These are phyloP conservation scores for Picathartes gymnocephalus DNA, from an alignment of 2,113 vertebrate genomes.

Conservation along the genomic window DNA sequence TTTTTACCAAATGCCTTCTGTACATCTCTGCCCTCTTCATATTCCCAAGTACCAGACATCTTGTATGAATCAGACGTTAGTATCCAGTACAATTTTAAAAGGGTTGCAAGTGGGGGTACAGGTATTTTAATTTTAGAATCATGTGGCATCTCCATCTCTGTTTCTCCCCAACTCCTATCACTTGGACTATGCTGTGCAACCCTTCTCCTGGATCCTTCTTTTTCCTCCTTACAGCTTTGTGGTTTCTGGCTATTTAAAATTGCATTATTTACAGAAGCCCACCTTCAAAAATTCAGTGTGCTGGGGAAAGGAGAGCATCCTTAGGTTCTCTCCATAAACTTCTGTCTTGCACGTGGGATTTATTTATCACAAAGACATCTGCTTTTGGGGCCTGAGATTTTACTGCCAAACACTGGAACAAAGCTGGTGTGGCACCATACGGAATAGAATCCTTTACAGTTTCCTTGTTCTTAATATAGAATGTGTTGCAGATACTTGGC, in stretches of 20 bases:
- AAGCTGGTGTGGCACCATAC: background rate
- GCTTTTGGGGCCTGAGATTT: background rate
- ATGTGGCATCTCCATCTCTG: background rate
- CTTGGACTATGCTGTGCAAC: background rate
- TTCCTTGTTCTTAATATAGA: background rate
- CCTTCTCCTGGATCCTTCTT: background rate
- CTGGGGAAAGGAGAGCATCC: background rate
- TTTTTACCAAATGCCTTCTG: background rate
- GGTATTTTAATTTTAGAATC: background rate
- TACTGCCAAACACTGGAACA: background rate
- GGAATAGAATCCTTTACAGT: background rate
- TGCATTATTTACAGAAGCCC: background rate
- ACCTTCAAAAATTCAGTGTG: background rate
- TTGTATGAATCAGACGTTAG: background rate
- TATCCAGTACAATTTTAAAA: background rate
- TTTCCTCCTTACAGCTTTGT: background rate
- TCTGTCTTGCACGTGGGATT: background rate
- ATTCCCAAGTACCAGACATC: background rate
- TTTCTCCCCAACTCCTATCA: background rate
- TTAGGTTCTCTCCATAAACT: background rate
- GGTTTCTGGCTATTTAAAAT: background rate
- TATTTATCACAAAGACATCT: background rate
- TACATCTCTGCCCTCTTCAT: background rate
- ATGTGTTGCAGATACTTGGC: background rate
- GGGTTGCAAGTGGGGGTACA: background rate